phyloP scores from a whole-genome alignment of 2,888 invertebrate species.

The Troilus luridus region DNA sequence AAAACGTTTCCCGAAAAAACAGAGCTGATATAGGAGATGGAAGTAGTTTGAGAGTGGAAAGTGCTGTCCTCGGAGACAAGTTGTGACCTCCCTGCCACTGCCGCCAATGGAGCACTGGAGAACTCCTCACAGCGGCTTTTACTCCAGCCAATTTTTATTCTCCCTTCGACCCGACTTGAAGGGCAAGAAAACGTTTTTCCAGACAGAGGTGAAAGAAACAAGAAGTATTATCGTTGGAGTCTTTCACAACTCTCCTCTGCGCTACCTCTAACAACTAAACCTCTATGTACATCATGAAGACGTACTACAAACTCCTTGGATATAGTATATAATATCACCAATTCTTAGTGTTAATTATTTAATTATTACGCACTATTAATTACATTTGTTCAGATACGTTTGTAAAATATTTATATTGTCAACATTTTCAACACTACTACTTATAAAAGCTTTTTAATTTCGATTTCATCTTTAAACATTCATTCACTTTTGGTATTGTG shows the following conservation, averaged over 20 bases:
- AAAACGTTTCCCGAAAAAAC: no score
- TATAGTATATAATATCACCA: no score
- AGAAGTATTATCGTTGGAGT: not conserved
- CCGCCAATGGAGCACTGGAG: not conserved
- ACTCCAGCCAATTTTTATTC: slow-evolving; percentile 29
- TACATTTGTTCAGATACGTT: no score
- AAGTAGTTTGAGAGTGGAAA: slow-evolving; percentile 18
- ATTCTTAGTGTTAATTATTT: no score
- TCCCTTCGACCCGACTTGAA: not conserved
- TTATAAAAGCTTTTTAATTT: no score
- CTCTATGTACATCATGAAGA: no score
- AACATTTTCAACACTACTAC: no score
- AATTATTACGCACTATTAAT: no score
- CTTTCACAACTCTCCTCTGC: not conserved
- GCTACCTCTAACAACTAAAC: not conserved
- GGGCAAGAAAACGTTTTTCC: slow-evolving; percentile 33
- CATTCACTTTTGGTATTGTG: no score
- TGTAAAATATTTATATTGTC: no score
- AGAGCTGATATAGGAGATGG: not conserved
- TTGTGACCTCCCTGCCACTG: not conserved
- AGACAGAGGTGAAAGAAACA: not conserved
- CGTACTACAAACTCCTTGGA: no score
- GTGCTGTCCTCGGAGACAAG: slow-evolving; percentile 32
- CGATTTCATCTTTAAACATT: no score
- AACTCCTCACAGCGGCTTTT: not conserved